A percentile compares a stretch with the other conserved stretches of the same genome.
These are phyloP conservation scores for Hemibates koningsi DNA, from an alignment of 2,113 vertebrate species.

Conservation along the genomic window DNA sequence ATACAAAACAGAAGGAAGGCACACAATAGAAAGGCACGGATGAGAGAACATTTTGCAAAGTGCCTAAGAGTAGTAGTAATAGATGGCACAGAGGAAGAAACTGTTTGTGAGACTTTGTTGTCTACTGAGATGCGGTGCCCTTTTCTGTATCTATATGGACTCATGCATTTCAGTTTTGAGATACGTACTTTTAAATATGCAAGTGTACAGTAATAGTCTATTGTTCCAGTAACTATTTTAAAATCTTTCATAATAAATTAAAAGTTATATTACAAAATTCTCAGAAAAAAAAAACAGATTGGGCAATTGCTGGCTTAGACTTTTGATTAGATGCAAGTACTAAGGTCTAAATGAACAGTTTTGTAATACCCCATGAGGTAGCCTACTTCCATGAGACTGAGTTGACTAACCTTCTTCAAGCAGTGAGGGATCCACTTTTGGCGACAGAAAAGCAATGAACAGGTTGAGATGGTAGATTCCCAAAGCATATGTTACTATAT, in stretches of 20 bases:
- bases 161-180: background rate
- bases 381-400: background rate
- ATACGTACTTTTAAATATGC: background rate
- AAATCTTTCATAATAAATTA: background rate
- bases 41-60: background rate
- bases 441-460: conserved; percentile 81
- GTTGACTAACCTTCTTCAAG: conserved; percentile 73
- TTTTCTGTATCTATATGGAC: background rate
- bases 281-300: background rate
- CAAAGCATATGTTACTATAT: conserved; percentile 80
- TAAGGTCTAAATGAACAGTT: background rate
- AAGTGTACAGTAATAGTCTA: background rate
- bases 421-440: conserved; percentile 79
- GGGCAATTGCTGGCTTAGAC: background rate
- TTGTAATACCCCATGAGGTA: background rate
- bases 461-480: conserved; percentile 82
- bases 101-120: background rate
- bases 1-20: background rate
- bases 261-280: background rate
- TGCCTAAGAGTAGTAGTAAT: background rate
- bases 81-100: background rate
- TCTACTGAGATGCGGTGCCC: background rate
- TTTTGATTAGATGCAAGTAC: background rate
- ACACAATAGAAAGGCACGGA: background rate
- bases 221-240: background rate